phyloP scores from a whole-genome alignment of 2,888 invertebrate genomes.

The Luffia ferchaultella region DNA sequence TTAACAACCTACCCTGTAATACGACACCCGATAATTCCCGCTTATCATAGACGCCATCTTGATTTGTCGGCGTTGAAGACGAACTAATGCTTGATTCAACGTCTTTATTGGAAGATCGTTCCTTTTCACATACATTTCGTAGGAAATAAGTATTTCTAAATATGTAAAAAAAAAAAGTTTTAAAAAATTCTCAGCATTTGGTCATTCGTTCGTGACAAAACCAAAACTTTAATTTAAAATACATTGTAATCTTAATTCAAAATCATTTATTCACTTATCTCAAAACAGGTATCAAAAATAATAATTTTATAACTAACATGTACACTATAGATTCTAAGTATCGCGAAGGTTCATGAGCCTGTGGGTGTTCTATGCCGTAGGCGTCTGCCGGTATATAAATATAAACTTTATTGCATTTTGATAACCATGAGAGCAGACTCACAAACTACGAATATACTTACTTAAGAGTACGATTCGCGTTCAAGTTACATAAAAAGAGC shows the following conservation, averaged over 20 bases:
- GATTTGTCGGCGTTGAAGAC: conserved; percentile 34
- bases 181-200: not conserved
- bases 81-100: conserved; percentile 30
- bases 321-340: no score
- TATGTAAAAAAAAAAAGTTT: no score
- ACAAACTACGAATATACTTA: not conserved
- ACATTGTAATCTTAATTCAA: not conserved
- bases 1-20: conserved; percentile 47
- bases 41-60: conserved; percentile 47
- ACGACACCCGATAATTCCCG: conserved; percentile 41
- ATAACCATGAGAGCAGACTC: not conserved
- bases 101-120: conserved; percentile 30
- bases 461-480: no score
- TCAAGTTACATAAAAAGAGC: no score
- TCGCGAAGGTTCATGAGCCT: no score
- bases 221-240: not conserved
- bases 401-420: not conserved
- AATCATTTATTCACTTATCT: not conserved
- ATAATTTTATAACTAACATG: no score
- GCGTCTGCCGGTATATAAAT: not conserved
- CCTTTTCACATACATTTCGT: no score
- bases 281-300: no score
- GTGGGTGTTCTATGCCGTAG: no score
- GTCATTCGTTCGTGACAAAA: not conserved
- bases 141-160: no score